Evolutionary conservation across 2,888 invertebrate genomes (phyloP).

Genomic region (Sphaeridia pumilis): DNA sequence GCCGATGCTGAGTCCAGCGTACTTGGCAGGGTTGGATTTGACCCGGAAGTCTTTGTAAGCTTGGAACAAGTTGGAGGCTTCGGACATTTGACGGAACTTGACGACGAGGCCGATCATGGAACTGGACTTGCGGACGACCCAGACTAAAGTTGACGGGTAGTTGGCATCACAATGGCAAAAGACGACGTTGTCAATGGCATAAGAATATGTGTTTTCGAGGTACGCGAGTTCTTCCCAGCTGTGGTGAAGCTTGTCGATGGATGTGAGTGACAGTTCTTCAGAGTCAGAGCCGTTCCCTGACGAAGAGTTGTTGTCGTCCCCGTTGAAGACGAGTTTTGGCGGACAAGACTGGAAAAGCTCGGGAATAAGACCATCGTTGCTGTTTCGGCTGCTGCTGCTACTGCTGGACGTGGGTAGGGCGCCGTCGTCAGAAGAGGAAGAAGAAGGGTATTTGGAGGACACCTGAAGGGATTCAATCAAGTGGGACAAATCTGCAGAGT

Average conservation of each 20-base stretch:
- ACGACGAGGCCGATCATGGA: conserved; percentile 36
- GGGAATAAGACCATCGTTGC: background rate
- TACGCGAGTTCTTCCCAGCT: conserved; percentile 34
- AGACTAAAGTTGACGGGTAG: conserved; percentile 33
- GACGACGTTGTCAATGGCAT: conserved; percentile 35
- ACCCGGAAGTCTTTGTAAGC: conserved; percentile 33
- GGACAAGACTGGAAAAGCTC: conserved; percentile 1
- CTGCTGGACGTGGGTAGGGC: background rate
- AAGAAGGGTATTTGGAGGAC: conserved; percentile 27
- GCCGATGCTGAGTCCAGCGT: conserved; percentile 19
- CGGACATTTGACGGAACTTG: conserved; percentile 30
- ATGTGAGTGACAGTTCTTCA: conserved; percentile 30
- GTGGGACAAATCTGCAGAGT: conserved; percentile 26
- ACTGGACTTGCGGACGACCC: conserved; percentile 34
- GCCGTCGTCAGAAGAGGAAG: background rate
- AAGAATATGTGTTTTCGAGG: conserved; percentile 33
- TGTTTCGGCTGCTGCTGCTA: conserved; percentile 7
- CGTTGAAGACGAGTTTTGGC: conserved; percentile 3
- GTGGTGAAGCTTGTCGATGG: conserved; percentile 9
- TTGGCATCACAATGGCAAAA: conserved; percentile 35
- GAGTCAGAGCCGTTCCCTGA: conserved; percentile 36
- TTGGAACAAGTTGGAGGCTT: conserved; percentile 34
- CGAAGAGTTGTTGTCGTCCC: conserved; percentile 31
- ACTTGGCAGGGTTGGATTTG: conserved; percentile 33
- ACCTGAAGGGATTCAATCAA: conserved; percentile 33